Percentiles rank a stretch among this genome's conserved stretches.
Evolutionary conservation across 2,888 invertebrate species (phyloP).

Genomic region (Pollenia labialis): DNA sequence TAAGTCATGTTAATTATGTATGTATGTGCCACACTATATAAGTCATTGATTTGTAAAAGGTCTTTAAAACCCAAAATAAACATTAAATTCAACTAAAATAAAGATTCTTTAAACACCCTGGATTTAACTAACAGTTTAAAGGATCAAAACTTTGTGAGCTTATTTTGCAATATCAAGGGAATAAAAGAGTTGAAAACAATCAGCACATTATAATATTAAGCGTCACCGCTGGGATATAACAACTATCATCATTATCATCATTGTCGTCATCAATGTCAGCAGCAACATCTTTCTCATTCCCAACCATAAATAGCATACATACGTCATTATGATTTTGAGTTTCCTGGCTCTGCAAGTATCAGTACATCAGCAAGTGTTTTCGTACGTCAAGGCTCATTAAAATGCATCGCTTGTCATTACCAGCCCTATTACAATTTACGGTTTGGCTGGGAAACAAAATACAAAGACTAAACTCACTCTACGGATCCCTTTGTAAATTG

Average conservation of each 20-base stretch:
- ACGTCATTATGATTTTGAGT: slow-evolving; percentile 28
- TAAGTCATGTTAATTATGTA: no score
- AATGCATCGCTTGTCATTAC: slow-evolving; percentile 71
- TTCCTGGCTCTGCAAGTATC: slow-evolving; percentile 28
- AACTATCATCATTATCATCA: slow-evolving; percentile 25
- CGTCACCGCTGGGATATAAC: slow-evolving; percentile 40
- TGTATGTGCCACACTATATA: no score
- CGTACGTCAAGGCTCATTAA: slow-evolving; percentile 67
- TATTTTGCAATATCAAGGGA: slow-evolving; percentile 18
- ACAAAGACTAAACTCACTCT: slow-evolving; percentile 14
- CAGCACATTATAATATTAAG: slow-evolving; percentile 18
- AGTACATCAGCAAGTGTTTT: slow-evolving; percentile 11
- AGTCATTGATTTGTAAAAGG: no score
- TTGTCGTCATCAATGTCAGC: slow-evolving; percentile 31
- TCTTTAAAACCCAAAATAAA: no score
- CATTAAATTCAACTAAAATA: no score
- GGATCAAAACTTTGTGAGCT: neutral
- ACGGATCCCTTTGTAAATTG: slow-evolving; percentile 45
- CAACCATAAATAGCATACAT: neutral
- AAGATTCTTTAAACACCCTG: neutral
- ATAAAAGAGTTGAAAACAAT: slow-evolving; percentile 41
- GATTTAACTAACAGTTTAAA: neutral
- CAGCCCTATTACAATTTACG: slow-evolving; percentile 65
- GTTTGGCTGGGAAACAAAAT: slow-evolving; percentile 42
- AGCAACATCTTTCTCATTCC: slow-evolving; percentile 20